Evolutionary conservation across 2,888 invertebrate genomes (phyloP), one percentile per base, ranked within the genome.

Genomic region (Frankliniella fusca): DNA sequence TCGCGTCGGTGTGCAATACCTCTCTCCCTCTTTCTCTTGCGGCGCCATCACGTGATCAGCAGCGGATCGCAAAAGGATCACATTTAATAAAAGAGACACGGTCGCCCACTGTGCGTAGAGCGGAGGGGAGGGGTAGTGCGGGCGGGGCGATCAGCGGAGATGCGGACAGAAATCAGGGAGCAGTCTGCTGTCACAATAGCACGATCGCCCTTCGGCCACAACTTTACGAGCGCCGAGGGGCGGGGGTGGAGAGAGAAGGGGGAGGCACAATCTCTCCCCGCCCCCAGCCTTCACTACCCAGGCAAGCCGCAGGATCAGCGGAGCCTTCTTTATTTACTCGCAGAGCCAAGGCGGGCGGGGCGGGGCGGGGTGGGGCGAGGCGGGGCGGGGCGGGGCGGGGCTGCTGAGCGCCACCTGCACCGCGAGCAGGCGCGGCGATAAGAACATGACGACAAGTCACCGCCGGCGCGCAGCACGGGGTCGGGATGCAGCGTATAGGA

Each of bases 181-280:
- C 70, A 61, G 20, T 20, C 61, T 61, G 70, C 70, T 76, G 70
- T 76, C 70, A 76, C 70, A 76, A 76, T 76, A 76, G 70, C 70
- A 27, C 70, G 70, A 76, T 76, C 23, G 70, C 70, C 70, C 11
- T 76, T 76, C 70, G 70, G 23, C 70, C 70, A 12, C 70, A 76
- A 76, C 23, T 76, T 76, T 76, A 76, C 70, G 70, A 23, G 23
- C 70, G 70, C 12, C 23, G 70, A 27, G 70, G 23, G 70, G 70
- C 38, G 54, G 18, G 54, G 15, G 15, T 54, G 18, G 54, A 20
- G 54, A 20, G 54, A 54, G 54, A 20, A 70, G 70, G 70, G 27
- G 23, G 9, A 76, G 70, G 27, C 70, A 0, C 70, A 27, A 20
- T 5, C 54, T 11, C 15, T 2, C 54, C 54, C 18, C 15, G 11